Evolutionary conservation across 1,140 invertebrate genomes (phyloP), one percentile per base, ranked within the genome.

Genomic region (Nasonia vitripennis): DNA sequence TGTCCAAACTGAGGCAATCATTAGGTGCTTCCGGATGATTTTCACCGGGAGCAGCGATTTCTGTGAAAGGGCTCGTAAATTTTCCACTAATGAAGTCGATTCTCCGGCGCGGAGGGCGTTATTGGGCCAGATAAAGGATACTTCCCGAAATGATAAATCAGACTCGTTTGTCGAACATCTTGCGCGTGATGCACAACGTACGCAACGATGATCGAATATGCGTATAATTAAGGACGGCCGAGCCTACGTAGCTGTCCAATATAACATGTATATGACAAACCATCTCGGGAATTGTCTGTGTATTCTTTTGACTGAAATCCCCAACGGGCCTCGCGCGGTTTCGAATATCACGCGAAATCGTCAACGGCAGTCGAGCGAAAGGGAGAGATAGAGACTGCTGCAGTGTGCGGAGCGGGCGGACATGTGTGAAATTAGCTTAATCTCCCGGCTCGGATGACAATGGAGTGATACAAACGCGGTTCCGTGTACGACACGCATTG

Each of bases 381-480:
- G n/a, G 9, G 48, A 51, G 55, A 73, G 45, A 34, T 20, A 79
- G 45, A 51, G 34, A 68, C 17, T 17, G 12, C 20, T 17, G 6
- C 6, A 27, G 17, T 87, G 78, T 85, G 73, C 80, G 45, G 67
- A 89, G 88, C 92, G 89, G 90, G 92, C 90, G 92, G 91, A 93
- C 93, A 93, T 93, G 93, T 93, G 93, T 93, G 92, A 93, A 93
- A 93, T 93, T 93, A 93, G 93, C 92, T 93, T 93, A 93, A 93
- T 93, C 93, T 93, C 90, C 90, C 89, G 88, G 91, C 91, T 93
- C 92, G 90, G 91, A 93, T 93, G 92, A 93, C 93, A 93, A 93
- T 93, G 85, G 91, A 80, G 75, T 73, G 90, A 93, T 93, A 93
- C 91, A 93, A 91, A 89, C 90, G 89, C 86, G 87, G 87, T 91